These are phyloP conservation scores for Neoascia interrupta DNA, from an alignment of 2,888 invertebrate species.

Conservation along the genomic window DNA sequence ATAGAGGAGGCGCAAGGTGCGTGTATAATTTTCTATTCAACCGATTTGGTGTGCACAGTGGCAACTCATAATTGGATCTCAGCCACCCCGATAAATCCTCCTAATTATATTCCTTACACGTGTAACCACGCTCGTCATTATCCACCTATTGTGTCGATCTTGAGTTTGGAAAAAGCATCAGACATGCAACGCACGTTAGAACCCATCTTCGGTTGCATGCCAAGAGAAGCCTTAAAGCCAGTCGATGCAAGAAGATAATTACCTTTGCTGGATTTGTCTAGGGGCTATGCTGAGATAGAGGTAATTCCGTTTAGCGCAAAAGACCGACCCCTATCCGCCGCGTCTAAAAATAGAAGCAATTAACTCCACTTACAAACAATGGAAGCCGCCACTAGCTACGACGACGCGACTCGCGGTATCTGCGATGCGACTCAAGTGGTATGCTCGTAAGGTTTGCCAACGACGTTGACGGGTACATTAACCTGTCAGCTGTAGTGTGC, in stretches of 20 bases:
- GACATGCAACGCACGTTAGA: no score
- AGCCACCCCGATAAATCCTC: neutral
- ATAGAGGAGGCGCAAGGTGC: neutral
- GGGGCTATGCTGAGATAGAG: slow-evolving; percentile 29
- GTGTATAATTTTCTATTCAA: neutral
- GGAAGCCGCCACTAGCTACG: neutral
- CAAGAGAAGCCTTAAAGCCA: no score
- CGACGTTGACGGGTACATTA: slow-evolving; percentile 64
- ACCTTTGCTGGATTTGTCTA: slow-evolving; percentile 36
- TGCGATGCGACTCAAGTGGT: slow-evolving; percentile 51
- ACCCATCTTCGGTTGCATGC: no score
- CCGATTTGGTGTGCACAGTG: slow-evolving; percentile 5
- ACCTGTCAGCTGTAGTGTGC: slow-evolving; percentile 54
- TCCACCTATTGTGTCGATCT: slow-evolving; percentile 8
- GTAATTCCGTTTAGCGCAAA: slow-evolving; percentile 38
- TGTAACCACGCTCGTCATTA: slow-evolving; percentile 41
- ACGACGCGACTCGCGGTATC: slow-evolving; percentile 7
- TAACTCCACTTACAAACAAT: slow-evolving; percentile 53
- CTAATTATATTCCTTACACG: slow-evolving; percentile 53
- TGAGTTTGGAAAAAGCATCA: no score
- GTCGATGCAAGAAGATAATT: slow-evolving; percentile 33
- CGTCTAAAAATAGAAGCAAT: slow-evolving; percentile 65
- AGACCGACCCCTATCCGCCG: slow-evolving; percentile 41
- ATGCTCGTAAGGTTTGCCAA: slow-evolving; percentile 14
- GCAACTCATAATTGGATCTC: slow-evolving; percentile 12